These are phyloP conservation scores for Neocrepidodera transversa DNA, from an alignment of 2,888 invertebrate genomes.

Conservation along the genomic window DNA sequence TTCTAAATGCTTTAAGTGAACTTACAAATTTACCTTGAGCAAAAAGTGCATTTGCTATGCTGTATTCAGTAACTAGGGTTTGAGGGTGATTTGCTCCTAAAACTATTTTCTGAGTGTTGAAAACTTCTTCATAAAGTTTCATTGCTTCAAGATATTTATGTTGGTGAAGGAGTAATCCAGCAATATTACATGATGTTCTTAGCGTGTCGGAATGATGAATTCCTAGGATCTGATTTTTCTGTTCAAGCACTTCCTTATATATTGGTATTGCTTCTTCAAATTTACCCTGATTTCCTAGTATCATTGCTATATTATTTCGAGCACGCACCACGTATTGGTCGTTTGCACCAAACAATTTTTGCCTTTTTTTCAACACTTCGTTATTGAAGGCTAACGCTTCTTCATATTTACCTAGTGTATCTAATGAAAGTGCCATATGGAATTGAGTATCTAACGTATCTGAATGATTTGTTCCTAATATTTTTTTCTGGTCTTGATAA, in stretches of 20 bases:
- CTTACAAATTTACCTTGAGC: conserved; percentile 29
- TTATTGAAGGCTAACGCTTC: conserved; percentile 33
- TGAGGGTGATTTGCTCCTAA: conserved; percentile 23
- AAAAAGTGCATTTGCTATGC: conserved; percentile 28
- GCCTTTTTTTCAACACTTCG: conserved; percentile 23
- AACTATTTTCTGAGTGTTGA: conserved; percentile 14
- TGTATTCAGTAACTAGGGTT: conserved; percentile 24
- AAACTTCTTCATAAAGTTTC: conserved; percentile 14
- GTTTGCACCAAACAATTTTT: not conserved
- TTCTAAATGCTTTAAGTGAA: not conserved
- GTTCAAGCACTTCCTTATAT: conserved; percentile 27
- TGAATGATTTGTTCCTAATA: conserved; percentile 32
- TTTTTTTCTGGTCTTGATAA: conserved; percentile 30
- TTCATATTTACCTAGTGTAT: conserved; percentile 27
- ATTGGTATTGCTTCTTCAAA: conserved; percentile 36
- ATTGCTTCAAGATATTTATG: conserved; percentile 30
- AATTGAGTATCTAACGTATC: conserved; percentile 32
- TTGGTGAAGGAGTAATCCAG: conserved; percentile 2
- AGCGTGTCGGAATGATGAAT: conserved; percentile 29
- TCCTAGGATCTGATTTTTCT: conserved; percentile 30
- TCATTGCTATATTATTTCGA: conserved; percentile 32
- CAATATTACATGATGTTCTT: conserved; percentile 22
- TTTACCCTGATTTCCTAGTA: conserved; percentile 30
- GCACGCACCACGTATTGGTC: not conserved
- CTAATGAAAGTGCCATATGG: conserved; percentile 35